phyloP scores from a whole-genome alignment of 2,888 invertebrate species.

The Cactoblastis cactorum region DNA sequence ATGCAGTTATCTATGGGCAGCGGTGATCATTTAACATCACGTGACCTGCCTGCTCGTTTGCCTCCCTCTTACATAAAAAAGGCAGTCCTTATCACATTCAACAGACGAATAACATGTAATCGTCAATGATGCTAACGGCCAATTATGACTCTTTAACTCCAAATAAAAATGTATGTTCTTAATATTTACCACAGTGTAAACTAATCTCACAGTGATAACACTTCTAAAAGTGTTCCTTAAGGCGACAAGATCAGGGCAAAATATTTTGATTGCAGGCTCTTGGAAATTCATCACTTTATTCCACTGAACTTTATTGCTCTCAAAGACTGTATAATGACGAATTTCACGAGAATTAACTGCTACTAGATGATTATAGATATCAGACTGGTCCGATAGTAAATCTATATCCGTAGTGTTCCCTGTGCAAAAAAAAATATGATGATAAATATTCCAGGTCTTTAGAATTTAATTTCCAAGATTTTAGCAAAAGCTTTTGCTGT shows the following conservation, averaged over 20 bases:
- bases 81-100: too few species aligned
- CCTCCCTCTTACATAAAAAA: too few species aligned
- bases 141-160: too few species aligned
- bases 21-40: too few species aligned
- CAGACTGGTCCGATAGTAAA: constrained; percentile 36
- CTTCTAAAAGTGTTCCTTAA: constrained; percentile 79
- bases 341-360: constrained; percentile 48
- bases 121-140: too few species aligned
- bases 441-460: too few species aligned
- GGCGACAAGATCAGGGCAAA: constrained; percentile 67
- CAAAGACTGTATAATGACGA: constrained; percentile 61
- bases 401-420: constrained; percentile 28
- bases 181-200: constrained; percentile 70
- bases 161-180: too few species aligned
- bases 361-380: constrained; percentile 46
- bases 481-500: too few species aligned
- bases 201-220: constrained; percentile 64
- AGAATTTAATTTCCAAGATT: too few species aligned
- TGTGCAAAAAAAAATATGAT: not conserved
- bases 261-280: constrained; percentile 70
- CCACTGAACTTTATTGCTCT: constrained; percentile 74
- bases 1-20: too few species aligned
- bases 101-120: too few species aligned
- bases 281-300: constrained; percentile 74
- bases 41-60: too few species aligned